Base-by-base conservation (phyloP, 2,797 vertebrate genomes). In the Enteromius anoplus region DNA sequence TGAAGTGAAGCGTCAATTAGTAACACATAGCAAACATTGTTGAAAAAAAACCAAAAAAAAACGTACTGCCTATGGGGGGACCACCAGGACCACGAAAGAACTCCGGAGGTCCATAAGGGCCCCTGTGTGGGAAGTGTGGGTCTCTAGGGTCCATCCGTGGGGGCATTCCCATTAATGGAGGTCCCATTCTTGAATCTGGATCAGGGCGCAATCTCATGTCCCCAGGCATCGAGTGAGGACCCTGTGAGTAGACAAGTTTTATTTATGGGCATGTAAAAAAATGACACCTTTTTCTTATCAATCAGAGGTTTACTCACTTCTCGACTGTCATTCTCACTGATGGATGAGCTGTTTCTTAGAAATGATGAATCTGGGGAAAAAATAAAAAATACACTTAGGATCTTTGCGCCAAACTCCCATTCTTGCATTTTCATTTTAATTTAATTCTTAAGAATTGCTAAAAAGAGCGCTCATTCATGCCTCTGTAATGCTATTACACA, bases 11-110 rank as follows among this genome's bases (percentile, higher is more conserved):
- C 6, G 47, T 42, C 42, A 42, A 42, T 11, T 42, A 11, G 42
- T 42, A 11, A 45, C 42, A 45, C 3, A 1, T 45, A n/a, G n/a
- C n/a, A n/a, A n/a, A n/a, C n/a, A n/a, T n/a, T n/a, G n/a, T n/a
- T n/a, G n/a, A n/a, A n/a, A n/a, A n/a, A n/a, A n/a, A n/a, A n/a
- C n/a, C n/a, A n/a, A n/a, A n/a, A n/a, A n/a, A n/a, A n/a, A 34
- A 89, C 86, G 83, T 82, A 91, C 90, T 87, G 85, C 85, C 83
- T 51, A 90, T 77, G 15, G 84, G 86, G 29, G 83, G 88, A 42
- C 78, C 84, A n/a, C 65, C 87, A 23, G 85, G 87, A 5, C 86
- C 87, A 45, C 87, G 83, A 71, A 85, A 90, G 82, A 86, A 90
- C 23, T 90, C 90, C 2, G 87, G 88, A 55, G 86, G 86, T 60